Conservation (phyloP, 53 echinoderm and acorn worm genomes). For the Crossaster papposus region DNA sequence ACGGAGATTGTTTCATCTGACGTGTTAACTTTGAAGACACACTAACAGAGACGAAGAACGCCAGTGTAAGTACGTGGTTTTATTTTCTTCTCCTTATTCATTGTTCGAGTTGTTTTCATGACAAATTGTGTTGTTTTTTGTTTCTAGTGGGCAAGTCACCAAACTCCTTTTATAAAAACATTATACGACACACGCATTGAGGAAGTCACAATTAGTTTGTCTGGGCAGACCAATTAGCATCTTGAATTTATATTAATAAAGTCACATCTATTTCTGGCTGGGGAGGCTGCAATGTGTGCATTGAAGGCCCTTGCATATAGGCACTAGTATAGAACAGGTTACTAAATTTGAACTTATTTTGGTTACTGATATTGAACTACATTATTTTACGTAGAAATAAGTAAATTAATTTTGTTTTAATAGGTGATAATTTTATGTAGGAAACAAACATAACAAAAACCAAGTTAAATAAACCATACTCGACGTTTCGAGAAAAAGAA, state of each 20-base stretch:
- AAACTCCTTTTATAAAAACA: neutral
- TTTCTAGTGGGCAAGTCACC: neutral
- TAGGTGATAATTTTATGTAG: too few relatives aligned
- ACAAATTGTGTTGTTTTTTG: neutral
- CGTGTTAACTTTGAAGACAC: neutral
- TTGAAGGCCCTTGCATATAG: neutral
- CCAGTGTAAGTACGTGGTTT: neutral
- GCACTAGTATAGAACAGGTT: too few relatives aligned
- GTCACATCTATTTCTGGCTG: conserved; percentile 29
- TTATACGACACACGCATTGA: conserved; percentile 1
- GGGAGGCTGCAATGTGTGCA: neutral
- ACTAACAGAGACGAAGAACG: neutral
- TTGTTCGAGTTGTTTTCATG: neutral
- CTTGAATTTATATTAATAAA: neutral
- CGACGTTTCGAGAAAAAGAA: too few relatives aligned
- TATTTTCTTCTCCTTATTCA: neutral
- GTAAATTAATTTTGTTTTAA: too few relatives aligned
- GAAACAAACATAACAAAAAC: too few relatives aligned
- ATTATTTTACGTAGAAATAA: too few relatives aligned
- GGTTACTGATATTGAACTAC: too few relatives aligned
- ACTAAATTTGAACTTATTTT: too few relatives aligned
- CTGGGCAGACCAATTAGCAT: conserved; percentile 37
- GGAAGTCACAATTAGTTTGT: conserved; percentile 45
- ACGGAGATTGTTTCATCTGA: neutral
- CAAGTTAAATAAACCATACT: too few relatives aligned